phyloP scores from a whole-genome alignment of 2,888 invertebrate species.

The Strigamia transsilvanica region DNA sequence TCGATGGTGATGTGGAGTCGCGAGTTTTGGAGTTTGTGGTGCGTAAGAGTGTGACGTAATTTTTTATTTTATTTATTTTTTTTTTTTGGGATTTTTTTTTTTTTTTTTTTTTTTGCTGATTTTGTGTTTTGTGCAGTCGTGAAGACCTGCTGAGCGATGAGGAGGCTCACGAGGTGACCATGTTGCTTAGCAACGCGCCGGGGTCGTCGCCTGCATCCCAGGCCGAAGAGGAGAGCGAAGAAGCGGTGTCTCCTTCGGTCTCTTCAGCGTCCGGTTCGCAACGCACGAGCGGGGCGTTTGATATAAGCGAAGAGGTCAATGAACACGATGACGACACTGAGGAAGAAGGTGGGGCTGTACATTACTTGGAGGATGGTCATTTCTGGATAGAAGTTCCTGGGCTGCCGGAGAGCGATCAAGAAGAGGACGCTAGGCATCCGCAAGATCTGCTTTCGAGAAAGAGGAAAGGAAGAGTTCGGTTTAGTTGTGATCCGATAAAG shows the following conservation, averaged over 20 bases:
- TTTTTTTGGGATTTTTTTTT: background rate
- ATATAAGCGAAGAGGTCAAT: constrained; percentile 62
- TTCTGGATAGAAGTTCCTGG: constrained; percentile 84
- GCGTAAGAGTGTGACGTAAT: background rate
- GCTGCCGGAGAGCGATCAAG: constrained; percentile 75
- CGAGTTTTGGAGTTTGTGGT: background rate
- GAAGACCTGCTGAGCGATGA: constrained; percentile 70
- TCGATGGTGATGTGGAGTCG: background rate
- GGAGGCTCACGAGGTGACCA: constrained; percentile 87
- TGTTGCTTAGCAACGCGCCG: constrained; percentile 69
- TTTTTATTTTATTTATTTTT: background rate
- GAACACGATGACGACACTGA: constrained; percentile 60
- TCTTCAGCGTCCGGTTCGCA: constrained; percentile 53
- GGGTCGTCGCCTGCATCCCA: constrained; percentile 9
- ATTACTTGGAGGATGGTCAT: constrained; percentile 88
- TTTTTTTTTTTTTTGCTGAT: too few relatives aligned
- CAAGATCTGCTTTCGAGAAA: constrained; percentile 30
- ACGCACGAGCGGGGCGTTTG: constrained; percentile 56
- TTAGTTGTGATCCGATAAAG: constrained; percentile 82
- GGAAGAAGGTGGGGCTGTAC: constrained; percentile 66
- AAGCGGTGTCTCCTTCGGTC: background rate
- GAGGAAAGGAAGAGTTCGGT: constrained; percentile 68
- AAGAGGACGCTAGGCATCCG: constrained; percentile 65
- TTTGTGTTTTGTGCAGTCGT: constrained; percentile 23
- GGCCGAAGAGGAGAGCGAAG: constrained; percentile 54